Evolutionary conservation across 2,888 invertebrate species (phyloP).

Genomic region (Ctenicera cuprea): DNA sequence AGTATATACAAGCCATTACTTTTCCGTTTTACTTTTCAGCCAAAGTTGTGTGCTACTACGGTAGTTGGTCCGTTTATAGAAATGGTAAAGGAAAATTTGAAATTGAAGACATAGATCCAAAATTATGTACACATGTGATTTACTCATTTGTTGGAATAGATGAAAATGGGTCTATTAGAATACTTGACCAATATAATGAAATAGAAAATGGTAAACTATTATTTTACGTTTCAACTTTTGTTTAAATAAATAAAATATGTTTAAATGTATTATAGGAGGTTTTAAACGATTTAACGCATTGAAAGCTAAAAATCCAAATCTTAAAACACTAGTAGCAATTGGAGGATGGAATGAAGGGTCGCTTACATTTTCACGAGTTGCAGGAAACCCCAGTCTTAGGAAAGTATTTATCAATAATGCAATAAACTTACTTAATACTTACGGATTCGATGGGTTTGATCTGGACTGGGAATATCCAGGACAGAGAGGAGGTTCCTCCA

Average conservation of each 20-base stretch:
- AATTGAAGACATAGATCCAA: slow-evolving; percentile 14
- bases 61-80: slow-evolving; percentile 16
- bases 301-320: slow-evolving; percentile 73
- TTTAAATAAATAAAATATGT: neutral
- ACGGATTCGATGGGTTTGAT: slow-evolving; percentile 83
- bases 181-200: slow-evolving; percentile 79
- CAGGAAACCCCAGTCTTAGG: slow-evolving; percentile 70
- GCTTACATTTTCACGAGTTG: slow-evolving; percentile 70
- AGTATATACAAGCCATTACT: neutral
- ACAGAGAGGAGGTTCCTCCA: slow-evolving; percentile 73
- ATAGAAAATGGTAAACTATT: slow-evolving; percentile 70
- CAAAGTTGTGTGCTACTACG: slow-evolving; percentile 58
- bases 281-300: slow-evolving; percentile 75
- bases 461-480: slow-evolving; percentile 85
- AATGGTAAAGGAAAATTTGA: neutral
- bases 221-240: neutral
- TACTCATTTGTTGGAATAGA: slow-evolving; percentile 13
- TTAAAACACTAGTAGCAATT: slow-evolving; percentile 79
- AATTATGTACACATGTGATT: slow-evolving; percentile 9
- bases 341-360: slow-evolving; percentile 81
- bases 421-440: slow-evolving; percentile 73
- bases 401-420: slow-evolving; percentile 76
- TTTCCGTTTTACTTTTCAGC: slow-evolving; percentile 2
- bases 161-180: slow-evolving; percentile 59
- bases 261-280: slow-evolving; percentile 68